Evolutionary conservation across 2,113 vertebrate species (phyloP), one percentile per base, ranked within the genome.

Genomic region (Hippotragus niger): DNA sequence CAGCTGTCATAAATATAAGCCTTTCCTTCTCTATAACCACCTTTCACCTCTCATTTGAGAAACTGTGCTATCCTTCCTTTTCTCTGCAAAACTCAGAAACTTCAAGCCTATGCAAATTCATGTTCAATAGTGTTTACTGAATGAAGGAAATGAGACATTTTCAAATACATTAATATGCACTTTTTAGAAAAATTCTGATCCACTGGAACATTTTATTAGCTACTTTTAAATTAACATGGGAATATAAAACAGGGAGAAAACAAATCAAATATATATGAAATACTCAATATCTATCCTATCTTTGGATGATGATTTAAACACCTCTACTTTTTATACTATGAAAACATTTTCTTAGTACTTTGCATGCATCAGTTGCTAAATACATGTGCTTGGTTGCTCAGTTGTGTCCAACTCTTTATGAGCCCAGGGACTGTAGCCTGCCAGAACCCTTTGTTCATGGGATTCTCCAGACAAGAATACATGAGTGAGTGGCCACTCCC

Each of bases 241-340:
- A 93, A 74, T 93, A 62, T 88, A 74, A 94, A 94, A 86, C 21
- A 95, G 52, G 27, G 43, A 80, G 62, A 50, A 53, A 62, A 96
- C 81, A 33, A 92, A 92, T 92, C 94, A 95, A 86, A 82, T 55
- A 60, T 25, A 45, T 8, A 85, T 64, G n/a, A 87, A n/a, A 92
- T 83, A 71, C 76, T 94, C 27, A 92, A 12, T 55, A 92, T 82
- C 25, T 64, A 58, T 76, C 71, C 33, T 82, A 67, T 7, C 64
- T 88, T 71, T 80, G 43, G 40, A 31, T 81, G 19, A 84, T 71
- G 94, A 96, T 90, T 92, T 96, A 94, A 95, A 74, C n/a, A 92
- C 76, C 27, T 92, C 47, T 50, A 57, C 15, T 95, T 76, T 82
- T 47, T 71, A 36, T 67, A 88, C 74, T 93, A 33, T 82, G 67